phyloP scores from a whole-genome alignment of 2,888 invertebrate genomes.

The Oscheius myriophilus region DNA sequence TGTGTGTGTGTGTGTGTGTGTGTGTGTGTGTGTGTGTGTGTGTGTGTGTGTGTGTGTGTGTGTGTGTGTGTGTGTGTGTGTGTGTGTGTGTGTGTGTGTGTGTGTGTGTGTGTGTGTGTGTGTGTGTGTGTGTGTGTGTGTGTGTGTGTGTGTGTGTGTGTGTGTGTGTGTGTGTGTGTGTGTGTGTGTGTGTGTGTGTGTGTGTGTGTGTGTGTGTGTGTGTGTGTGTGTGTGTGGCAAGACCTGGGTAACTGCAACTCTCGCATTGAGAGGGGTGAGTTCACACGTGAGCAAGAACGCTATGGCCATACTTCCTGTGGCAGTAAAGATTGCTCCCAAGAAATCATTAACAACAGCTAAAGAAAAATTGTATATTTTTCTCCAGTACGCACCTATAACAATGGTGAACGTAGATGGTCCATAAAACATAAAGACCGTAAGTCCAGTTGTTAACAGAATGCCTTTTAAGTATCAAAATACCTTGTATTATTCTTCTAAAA shows the following conservation, averaged over 20 bases:
- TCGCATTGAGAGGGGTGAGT: constrained; percentile 17
- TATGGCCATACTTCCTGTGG: constrained; percentile 5
- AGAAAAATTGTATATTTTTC: background rate
- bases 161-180: no score
- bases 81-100: no score
- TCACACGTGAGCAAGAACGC: constrained; percentile 12
- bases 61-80: no score
- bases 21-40: no score
- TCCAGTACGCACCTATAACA: background rate
- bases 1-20: no score
- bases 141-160: no score
- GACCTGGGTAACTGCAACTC: constrained; percentile 20
- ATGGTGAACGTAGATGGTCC: constrained; percentile 3
- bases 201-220: no score
- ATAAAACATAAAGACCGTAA: background rate
- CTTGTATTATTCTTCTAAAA: background rate
- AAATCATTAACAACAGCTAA: constrained; percentile 18
- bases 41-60: no score
- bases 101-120: no score
- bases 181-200: no score
- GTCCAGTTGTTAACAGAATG: constrained; percentile 4
- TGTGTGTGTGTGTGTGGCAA: no score
- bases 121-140: no score
- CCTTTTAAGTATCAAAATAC: constrained; percentile 1
- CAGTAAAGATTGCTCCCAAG: background rate